A percentile compares a stretch with the other conserved stretches of the same genome.
Conservation (phyloP, 2,113 vertebrate genomes). For the Peromyscus polionotus region DNA sequence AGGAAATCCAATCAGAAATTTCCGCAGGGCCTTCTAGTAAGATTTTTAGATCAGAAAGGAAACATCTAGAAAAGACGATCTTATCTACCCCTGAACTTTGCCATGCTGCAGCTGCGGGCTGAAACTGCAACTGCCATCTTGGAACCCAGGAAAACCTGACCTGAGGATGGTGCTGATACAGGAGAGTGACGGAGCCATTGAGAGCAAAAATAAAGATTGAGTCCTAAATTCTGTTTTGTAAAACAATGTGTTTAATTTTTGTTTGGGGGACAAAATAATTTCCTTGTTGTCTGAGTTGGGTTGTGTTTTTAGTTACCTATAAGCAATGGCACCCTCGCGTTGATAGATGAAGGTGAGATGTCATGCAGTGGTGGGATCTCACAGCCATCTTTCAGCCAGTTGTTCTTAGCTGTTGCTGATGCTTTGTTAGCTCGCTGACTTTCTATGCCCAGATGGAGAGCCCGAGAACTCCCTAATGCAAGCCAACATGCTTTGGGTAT, state of each 20-base stretch:
- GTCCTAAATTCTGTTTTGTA: slow-evolving; percentile 28
- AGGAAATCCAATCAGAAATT: not conserved
- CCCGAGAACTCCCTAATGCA: not conserved
- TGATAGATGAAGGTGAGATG: not conserved
- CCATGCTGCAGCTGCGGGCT: not conserved
- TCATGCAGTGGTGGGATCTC: not conserved
- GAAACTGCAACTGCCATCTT: not conserved
- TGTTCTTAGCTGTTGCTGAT: not conserved
- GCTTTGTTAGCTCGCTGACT: not conserved
- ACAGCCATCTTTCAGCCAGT: not conserved
- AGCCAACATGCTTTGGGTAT: not conserved
- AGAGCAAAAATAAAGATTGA: not conserved
- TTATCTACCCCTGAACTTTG: not conserved
- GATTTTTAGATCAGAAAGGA: slow-evolving; percentile 39
- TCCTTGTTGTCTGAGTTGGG: not conserved
- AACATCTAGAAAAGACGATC: not conserved
- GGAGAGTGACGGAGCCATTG: not conserved
- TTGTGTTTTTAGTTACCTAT: not conserved
- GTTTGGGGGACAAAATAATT: not conserved
- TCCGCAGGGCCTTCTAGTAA: not conserved
- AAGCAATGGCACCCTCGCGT: not conserved
- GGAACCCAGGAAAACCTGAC: not conserved
- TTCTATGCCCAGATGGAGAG: not conserved
- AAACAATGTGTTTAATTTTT: not conserved
- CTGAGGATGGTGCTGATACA: not conserved